Evolutionary conservation across 2,113 vertebrate species (phyloP).

Genomic region (Mirounga angustirostris): DNA sequence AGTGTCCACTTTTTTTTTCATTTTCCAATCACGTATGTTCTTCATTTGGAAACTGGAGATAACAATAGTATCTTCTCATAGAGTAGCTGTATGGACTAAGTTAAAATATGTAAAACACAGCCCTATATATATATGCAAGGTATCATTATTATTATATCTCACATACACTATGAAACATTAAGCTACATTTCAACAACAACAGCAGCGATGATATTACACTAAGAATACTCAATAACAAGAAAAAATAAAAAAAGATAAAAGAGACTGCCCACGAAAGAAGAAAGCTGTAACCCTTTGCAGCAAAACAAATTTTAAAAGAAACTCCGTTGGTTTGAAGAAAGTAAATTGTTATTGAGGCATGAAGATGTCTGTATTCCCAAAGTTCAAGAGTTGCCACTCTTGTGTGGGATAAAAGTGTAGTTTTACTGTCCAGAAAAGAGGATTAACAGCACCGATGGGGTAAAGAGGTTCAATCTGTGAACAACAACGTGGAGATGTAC

Average conservation of each 20-base stretch:
- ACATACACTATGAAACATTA: neutral
- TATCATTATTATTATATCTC: neutral
- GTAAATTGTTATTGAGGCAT: neutral
- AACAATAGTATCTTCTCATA: neutral
- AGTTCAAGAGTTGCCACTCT: neutral
- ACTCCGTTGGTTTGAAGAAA: neutral
- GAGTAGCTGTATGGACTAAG: neutral
- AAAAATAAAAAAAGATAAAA: neutral
- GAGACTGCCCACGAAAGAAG: accelerated
- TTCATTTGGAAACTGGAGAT: neutral
- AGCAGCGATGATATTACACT: neutral
- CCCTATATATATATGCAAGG: neutral
- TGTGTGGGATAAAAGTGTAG: too few species aligned
- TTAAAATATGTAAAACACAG: neutral
- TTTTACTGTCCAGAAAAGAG: neutral
- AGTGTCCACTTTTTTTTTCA: neutral
- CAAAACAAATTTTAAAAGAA: neutral
- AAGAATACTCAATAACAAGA: neutral
- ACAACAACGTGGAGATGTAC: neutral
- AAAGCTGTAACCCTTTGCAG: neutral
- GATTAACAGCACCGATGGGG: neutral
- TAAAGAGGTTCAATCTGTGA: neutral
- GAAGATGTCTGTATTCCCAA: neutral
- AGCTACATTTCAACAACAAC: neutral
- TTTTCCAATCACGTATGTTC: neutral